Conservation (phyloP, 2,113 vertebrate species). For the Mobula hypostoma region DNA sequence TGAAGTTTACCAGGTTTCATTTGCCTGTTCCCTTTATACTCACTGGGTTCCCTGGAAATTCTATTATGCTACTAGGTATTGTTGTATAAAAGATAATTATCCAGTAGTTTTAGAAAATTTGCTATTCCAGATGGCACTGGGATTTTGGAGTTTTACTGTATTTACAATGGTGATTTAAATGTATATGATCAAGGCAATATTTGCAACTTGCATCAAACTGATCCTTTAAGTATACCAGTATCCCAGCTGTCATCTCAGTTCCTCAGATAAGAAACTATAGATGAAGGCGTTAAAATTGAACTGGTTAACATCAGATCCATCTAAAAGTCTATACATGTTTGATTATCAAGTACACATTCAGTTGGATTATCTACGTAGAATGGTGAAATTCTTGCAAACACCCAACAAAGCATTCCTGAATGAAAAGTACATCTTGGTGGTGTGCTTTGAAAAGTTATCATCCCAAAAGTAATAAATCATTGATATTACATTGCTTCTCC, state of each 20-base stretch:
- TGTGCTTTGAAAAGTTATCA: background rate
- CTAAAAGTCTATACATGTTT: background rate
- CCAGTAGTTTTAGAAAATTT: too few species aligned
- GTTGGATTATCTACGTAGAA: background rate
- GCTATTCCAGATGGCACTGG: too few species aligned
- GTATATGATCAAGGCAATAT: background rate
- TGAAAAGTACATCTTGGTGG: too few species aligned
- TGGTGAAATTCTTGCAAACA: background rate
- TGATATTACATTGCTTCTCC: background rate
- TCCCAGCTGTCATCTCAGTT: background rate
- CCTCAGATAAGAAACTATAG: background rate
- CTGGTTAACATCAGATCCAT: background rate
- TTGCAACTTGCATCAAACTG: background rate
- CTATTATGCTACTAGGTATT: too few species aligned
- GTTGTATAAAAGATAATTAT: too few species aligned
- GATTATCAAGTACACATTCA: background rate
- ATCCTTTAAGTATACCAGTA: background rate
- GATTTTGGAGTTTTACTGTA: too few species aligned
- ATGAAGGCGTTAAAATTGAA: background rate
- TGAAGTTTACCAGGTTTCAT: too few species aligned
- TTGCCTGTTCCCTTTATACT: too few species aligned
- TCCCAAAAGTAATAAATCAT: too few species aligned
- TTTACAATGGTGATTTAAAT: background rate
- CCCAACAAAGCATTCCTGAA: background rate
- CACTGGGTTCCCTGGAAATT: too few species aligned